These are phyloP conservation scores for Hydrozoanthus gracilis DNA, from an alignment of 92 coral and sea anemone species.

Conservation along the genomic window DNA sequence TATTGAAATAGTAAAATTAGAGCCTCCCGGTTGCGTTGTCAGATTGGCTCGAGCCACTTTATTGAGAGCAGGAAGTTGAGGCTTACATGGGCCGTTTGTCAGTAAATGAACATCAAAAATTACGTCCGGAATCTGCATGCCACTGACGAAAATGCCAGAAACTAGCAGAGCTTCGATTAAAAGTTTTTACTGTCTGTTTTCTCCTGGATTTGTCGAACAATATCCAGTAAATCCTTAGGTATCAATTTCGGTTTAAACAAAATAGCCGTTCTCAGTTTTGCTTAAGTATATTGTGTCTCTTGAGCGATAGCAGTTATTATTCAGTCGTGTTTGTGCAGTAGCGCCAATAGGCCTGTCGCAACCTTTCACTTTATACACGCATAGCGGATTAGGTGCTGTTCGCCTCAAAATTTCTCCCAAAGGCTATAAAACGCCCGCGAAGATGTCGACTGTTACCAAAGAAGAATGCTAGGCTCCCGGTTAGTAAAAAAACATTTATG, in stretches of 20 bases:
- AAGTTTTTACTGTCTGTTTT: not conserved
- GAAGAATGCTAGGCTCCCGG: not conserved
- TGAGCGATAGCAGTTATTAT: conserved; percentile 20
- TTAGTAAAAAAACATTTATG: conserved; percentile 30
- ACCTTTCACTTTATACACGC: not conserved
- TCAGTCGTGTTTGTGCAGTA: not conserved
- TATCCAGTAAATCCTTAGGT: not conserved
- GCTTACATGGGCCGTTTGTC: too few species aligned
- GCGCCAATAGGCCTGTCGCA: not conserved
- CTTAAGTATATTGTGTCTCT: conserved; percentile 12
- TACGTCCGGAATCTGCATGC: not conserved
- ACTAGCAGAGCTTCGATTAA: not conserved
- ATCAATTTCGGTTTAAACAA: not conserved
- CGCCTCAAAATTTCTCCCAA: not conserved
- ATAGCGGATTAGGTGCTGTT: not conserved
- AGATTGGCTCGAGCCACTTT: not conserved
- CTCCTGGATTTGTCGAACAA: not conserved
- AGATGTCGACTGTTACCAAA: not conserved
- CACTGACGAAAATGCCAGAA: not conserved
- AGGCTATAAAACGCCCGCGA: not conserved
- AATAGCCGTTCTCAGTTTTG: not conserved
- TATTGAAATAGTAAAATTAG: conserved; percentile 15
- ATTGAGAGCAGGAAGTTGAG: not conserved
- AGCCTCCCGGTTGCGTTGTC: not conserved
- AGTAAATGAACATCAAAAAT: not conserved